phyloP scores from a whole-genome alignment of 2,888 invertebrate genomes.

The Blastobasis adustella region DNA sequence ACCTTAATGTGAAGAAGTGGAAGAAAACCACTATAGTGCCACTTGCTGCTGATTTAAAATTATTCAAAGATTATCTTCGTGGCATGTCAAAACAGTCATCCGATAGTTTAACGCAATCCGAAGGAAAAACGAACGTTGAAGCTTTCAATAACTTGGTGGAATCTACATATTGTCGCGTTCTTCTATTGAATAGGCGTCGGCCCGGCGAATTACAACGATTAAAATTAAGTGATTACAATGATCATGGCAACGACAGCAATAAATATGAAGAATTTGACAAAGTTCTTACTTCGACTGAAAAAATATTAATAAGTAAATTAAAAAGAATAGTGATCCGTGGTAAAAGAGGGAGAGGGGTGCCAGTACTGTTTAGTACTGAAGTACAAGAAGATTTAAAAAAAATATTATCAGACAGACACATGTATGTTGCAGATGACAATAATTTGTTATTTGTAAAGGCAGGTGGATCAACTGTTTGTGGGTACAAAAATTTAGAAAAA shows the following conservation, averaged over 20 bases:
- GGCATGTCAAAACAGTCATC: slow-evolving; percentile 3
- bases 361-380: slow-evolving; percentile 16
- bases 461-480: slow-evolving; percentile 1
- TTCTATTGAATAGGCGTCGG: slow-evolving; percentile 10
- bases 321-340: slow-evolving; percentile 6
- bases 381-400: slow-evolving; percentile 15
- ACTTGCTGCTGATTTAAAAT: slow-evolving; percentile 13
- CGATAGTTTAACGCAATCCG: not conserved
- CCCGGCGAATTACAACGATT: slow-evolving; percentile 13
- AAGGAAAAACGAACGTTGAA: slow-evolving; percentile 4
- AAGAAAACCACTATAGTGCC: slow-evolving; percentile 14
- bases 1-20: not conserved
- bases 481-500: slow-evolving; percentile 16
- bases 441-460: slow-evolving; percentile 15
- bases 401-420: slow-evolving; percentile 8
- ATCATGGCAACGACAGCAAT: not conserved
- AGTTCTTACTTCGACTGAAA: not conserved
- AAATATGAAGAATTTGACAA: not conserved
- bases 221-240: slow-evolving; percentile 7
- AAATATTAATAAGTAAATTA: slow-evolving; percentile 1
- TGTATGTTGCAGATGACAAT: slow-evolving; percentile 10
- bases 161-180: slow-evolving; percentile 9
- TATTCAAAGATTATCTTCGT: slow-evolving; percentile 14
- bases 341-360: slow-evolving; percentile 15
- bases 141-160: slow-evolving; percentile 4